Evolutionary conservation across 53 echinoderm and acorn worm genomes (phyloP).

Genomic region (Paracentrotus lividus): DNA sequence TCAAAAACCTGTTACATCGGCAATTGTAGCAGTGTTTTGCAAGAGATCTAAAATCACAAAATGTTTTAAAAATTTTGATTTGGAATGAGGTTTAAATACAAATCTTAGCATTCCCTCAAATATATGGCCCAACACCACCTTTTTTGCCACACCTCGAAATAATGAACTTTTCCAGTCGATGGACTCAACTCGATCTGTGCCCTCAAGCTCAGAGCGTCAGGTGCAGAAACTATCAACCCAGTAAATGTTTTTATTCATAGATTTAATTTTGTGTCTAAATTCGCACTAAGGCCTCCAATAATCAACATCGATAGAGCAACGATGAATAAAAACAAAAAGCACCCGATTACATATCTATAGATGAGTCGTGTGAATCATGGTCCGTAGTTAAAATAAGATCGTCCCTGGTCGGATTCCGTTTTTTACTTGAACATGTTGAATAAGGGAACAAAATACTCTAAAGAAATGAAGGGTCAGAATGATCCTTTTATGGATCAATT

Average conservation of each 20-base stretch:
- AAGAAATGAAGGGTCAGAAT: too few species aligned
- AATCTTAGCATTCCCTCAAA: too few species aligned
- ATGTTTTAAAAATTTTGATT: too few species aligned
- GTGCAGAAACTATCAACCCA: background rate
- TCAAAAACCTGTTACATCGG: too few species aligned
- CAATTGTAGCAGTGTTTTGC: too few species aligned
- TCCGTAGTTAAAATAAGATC: background rate
- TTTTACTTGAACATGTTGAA: slow-evolving; percentile 4
- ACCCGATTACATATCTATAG: slow-evolving; percentile 30
- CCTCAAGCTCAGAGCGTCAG: slow-evolving; percentile 20
- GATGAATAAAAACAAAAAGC: slow-evolving; percentile 43
- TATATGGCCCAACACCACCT: too few species aligned
- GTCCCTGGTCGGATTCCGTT: background rate
- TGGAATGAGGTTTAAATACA: too few species aligned
- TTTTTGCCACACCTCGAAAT: background rate
- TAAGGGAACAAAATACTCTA: background rate
- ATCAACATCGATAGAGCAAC: slow-evolving; percentile 37
- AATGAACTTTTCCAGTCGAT: background rate
- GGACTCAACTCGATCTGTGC: background rate
- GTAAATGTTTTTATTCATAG: slow-evolving; percentile 32
- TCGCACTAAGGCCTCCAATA: slow-evolving; percentile 1
- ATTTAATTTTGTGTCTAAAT: slow-evolving; percentile 28
- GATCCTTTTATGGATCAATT: too few species aligned
- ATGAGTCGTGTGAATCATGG: background rate
- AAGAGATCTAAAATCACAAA: too few species aligned